A percentile compares a stretch with the other conserved stretches of the same genome.
These are phyloP conservation scores for Caenorhabditis zanzibari DNA, from an alignment of 2,888 invertebrate genomes.

Conservation along the genomic window DNA sequence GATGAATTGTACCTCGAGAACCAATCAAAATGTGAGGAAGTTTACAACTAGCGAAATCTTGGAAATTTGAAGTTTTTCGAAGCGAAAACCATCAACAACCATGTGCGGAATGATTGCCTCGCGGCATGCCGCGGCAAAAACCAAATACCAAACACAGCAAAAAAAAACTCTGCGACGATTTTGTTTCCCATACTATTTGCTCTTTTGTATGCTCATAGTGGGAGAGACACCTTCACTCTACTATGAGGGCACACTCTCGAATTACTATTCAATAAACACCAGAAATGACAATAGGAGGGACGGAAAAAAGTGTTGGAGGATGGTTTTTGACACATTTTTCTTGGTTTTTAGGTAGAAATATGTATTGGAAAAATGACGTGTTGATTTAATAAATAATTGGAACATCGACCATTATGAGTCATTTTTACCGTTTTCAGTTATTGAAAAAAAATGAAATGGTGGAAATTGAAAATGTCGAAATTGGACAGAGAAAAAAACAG, in stretches of 20 bases:
- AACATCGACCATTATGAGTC: too few relatives aligned
- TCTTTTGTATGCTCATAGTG: constrained; percentile 39
- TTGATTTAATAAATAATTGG: too few relatives aligned
- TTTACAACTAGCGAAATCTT: too few relatives aligned
- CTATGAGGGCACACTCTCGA: constrained; percentile 33
- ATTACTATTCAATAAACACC: constrained; percentile 48
- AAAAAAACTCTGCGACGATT: background rate
- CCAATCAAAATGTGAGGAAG: too few relatives aligned
- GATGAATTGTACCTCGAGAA: too few relatives aligned
- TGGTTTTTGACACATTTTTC: constrained; percentile 15
- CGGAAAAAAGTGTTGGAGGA: background rate
- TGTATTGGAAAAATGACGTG: background rate
- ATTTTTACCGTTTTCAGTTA: too few relatives aligned
- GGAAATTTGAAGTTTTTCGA: too few relatives aligned
- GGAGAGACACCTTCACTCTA: background rate
- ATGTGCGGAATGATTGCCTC: background rate
- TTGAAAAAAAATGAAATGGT: too few relatives aligned
- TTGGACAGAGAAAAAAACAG: too few relatives aligned
- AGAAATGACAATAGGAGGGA: background rate
- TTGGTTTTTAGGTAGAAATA: too few relatives aligned
- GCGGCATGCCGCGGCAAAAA: constrained; percentile 9
- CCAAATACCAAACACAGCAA: constrained; percentile 55
- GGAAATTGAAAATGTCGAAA: too few relatives aligned
- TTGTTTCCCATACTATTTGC: constrained; percentile 26
- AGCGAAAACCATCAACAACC: too few relatives aligned